Conservation (phyloP, 2,888 invertebrate genomes). For the Norana najaformis region DNA sequence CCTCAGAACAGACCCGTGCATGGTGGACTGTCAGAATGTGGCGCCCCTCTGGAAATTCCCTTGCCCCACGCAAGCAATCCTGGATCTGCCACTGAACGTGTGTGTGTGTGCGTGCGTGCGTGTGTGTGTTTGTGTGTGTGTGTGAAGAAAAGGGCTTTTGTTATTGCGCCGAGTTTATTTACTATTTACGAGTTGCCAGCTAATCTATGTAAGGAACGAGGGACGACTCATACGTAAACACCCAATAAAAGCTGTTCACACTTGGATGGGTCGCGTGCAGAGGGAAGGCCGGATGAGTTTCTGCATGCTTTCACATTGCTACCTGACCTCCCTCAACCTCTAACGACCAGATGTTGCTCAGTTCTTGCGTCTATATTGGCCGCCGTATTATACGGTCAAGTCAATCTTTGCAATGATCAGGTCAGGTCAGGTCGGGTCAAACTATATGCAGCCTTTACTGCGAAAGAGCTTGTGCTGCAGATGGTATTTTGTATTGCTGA, state of each 20-base stretch:
- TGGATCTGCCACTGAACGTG: slow-evolving; percentile 23
- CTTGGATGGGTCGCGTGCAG: background rate
- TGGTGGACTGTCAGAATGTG: too few relatives aligned
- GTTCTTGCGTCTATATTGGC: too few relatives aligned
- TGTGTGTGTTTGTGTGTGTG: background rate
- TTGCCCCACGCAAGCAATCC: too few relatives aligned
- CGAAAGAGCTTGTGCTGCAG: too few relatives aligned
- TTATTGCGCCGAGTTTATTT: background rate
- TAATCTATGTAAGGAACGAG: background rate
- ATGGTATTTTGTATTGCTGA: too few relatives aligned
- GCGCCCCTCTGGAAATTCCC: too few relatives aligned
- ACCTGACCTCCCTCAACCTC: background rate
- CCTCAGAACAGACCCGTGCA: too few relatives aligned
- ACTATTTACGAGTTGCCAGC: slow-evolving; percentile 5
- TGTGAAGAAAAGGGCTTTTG: background rate
- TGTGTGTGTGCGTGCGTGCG: slow-evolving; percentile 23
- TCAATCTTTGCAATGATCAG: too few relatives aligned
- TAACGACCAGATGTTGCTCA: too few relatives aligned
- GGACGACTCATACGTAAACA: background rate
- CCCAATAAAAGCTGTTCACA: background rate
- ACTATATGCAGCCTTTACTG: too few relatives aligned
- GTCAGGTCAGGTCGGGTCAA: too few relatives aligned
- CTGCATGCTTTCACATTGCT: background rate
- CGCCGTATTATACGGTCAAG: background rate
- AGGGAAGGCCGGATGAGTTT: background rate